A percentile compares a stretch with the other conserved stretches of the same genome.
Conservation (phyloP, 1,140 invertebrate species). For the Uloborus diversus region DNA sequence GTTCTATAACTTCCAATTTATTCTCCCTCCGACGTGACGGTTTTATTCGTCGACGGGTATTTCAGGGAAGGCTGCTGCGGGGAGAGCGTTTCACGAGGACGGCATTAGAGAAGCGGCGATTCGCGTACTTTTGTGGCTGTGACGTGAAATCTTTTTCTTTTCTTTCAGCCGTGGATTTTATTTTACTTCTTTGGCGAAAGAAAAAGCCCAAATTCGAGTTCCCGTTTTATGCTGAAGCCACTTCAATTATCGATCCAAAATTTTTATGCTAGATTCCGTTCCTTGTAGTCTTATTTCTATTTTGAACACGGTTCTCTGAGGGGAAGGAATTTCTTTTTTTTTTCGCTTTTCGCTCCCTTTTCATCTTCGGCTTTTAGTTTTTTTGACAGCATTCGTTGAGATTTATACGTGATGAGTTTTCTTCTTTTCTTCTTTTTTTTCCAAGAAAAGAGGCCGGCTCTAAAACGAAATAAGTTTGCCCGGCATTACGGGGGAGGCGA, state of each 20-base stretch:
- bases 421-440: not conserved
- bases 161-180: slow-evolving; percentile 22
- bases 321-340: slow-evolving; percentile 7
- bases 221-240: slow-evolving; percentile 40
- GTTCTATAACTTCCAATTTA: slow-evolving; percentile 56
- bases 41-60: slow-evolving; percentile 53
- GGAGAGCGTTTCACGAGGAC: slow-evolving; percentile 9
- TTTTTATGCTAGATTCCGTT: slow-evolving; percentile 43
- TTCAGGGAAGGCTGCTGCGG: slow-evolving; percentile 21
- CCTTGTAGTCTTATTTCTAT: slow-evolving; percentile 20
- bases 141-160: not conserved
- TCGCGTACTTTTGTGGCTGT: slow-evolving; percentile 29
- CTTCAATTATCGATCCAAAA: slow-evolving; percentile 52
- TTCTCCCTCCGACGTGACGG: slow-evolving; percentile 37
- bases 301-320: slow-evolving; percentile 31
- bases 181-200: slow-evolving; percentile 10
- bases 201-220: slow-evolving; percentile 35
- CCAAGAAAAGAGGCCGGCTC: not conserved
- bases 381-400: slow-evolving; percentile 1
- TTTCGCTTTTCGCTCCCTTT: slow-evolving; percentile 27
- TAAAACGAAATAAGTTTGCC: slow-evolving; percentile 41
- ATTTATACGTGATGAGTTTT: slow-evolving; percentile 35
- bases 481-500: slow-evolving; percentile 3
- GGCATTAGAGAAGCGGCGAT: slow-evolving; percentile 43
- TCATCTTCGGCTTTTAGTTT: slow-evolving; percentile 13